Conservation (phyloP, 2,888 invertebrate genomes). For the Cheilosia urbana region DNA sequence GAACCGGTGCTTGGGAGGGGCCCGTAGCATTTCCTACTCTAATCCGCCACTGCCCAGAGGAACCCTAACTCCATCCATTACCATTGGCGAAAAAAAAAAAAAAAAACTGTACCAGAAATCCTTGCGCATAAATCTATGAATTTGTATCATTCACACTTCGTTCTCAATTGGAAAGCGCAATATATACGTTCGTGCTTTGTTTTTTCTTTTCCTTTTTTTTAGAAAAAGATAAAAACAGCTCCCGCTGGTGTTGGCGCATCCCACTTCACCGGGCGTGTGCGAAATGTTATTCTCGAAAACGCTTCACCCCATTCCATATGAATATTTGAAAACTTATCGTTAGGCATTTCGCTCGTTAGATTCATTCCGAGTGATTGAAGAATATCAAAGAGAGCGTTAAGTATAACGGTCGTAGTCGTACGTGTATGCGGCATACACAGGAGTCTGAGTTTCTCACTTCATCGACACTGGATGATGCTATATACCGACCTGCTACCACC, state of each 20-base stretch:
- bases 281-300: conserved; percentile 50
- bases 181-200: conserved; percentile 32
- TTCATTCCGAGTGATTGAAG: conserved; percentile 70
- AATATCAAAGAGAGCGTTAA: conserved; percentile 63
- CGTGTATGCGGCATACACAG: conserved; percentile 19
- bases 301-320: conserved; percentile 66
- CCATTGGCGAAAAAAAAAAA: conserved; percentile 6
- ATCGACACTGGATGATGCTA: background rate
- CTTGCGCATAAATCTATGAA: conserved; percentile 73
- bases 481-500: background rate
- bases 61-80: conserved; percentile 43
- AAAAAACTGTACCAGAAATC: conserved; percentile 20
- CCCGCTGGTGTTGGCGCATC: background rate
- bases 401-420: conserved; percentile 22
- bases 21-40: no score
- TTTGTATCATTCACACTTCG: conserved; percentile 73
- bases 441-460: conserved; percentile 2
- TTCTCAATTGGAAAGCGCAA: conserved; percentile 67
- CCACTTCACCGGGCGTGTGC: background rate
- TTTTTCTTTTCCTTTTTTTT: conserved; percentile 14
- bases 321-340: conserved; percentile 72
- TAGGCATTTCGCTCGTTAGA: conserved; percentile 73
- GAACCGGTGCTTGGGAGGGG: no score
- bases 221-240: background rate
- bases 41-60: no score